Evolutionary conservation across 2,888 invertebrate species (phyloP), one percentile per base, ranked within the genome.

Genomic region (Mimas tiliae): DNA sequence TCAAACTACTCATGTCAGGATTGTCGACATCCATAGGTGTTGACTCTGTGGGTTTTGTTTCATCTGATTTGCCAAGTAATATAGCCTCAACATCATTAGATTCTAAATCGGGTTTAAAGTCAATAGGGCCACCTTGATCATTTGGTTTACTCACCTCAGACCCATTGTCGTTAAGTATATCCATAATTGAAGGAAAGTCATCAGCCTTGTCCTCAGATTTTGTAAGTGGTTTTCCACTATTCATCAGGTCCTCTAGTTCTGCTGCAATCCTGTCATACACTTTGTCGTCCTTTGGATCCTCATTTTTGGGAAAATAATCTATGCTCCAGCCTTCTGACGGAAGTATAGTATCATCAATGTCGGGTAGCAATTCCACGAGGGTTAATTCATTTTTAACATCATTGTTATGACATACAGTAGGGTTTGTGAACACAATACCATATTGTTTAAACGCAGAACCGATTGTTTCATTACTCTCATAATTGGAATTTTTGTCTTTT

Each of bases 101-200:
- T 71, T 90, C 89, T 71, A 91, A 76, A 73, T 81, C 88, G 50
- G 82, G 68, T 80, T 89, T 88, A 70, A 80, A 83, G 66, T 82
- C 84, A 70, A 80, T 71, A 51, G 82, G 71, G 74, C 64, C 80
- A 72, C 73, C 84, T 79, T 86, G 82, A 68, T 85, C 82, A 72
- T 65, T 79, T 63, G 75, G 55, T 72, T 81, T 82, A 68, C 70
- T 79, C 45, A 63, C 65, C 63, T 74, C 78, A 78, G 80, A 85
- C 67, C 82, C 74, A 72, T 86, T 88, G 67, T 86, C 81, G 75
- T 82, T 93, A n/a, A 93, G 80, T 68, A 93, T 92, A 67, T 94
- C 93, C 89, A 93, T 88, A 68, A 94, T 93, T n/a, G 93, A 93
- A 62, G 93, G 93, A 72, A 92, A 94, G 52, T 93, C 93, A 79